Base-by-base conservation (phyloP, 2,797 vertebrate genomes). In the Adelosebastes latens region DNA sequence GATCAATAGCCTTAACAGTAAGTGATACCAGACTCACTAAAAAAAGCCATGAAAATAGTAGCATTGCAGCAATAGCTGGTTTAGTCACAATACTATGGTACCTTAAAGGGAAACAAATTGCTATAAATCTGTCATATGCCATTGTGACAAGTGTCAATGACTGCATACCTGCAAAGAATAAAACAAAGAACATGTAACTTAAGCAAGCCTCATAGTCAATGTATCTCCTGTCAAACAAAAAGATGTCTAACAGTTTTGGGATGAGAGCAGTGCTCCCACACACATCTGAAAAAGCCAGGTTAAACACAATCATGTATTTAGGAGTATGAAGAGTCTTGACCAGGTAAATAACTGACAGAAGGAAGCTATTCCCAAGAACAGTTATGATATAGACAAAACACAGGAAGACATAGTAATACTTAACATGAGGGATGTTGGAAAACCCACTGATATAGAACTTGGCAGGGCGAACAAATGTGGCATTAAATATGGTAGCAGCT, bases 221-320 rank as follows among this genome's bases (percentile, higher is more conserved):
- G 49, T 87, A 79, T 63, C 80, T 86, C 13, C 60, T 85, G 24
- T 87, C 14, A 42, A 91, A 90, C 27, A 92, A 52, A 68, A 91
- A 90, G 0, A 39, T 85, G 55, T 91, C 86, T 3, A 92, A 67
- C 9, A 91, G 9, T 42, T 93, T 88, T 2, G 92, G 93, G 58
- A 94, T 80, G 6, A 94, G 79, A 65, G 85, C 86, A 2, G 92
- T 93, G 83, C 88, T 95, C 12, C 81, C 89, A 75, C 89, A 91
- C 62, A 94, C 22, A 68, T 94, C 93, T 12, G 77, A 46, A 6
- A 94, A 27, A 16, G 91, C 92, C 67, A 94, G 36, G 83, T 87
- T 91, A n/a, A 87, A 92, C 60, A 94, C 89, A 61, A 88, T 88
- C 75, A 88, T 81, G 73, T 90, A 93, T 80, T 91, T 94, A 5